These are phyloP conservation scores for Slavum lentiscoides DNA, from an alignment of 2,888 invertebrate species.

Conservation along the genomic window DNA sequence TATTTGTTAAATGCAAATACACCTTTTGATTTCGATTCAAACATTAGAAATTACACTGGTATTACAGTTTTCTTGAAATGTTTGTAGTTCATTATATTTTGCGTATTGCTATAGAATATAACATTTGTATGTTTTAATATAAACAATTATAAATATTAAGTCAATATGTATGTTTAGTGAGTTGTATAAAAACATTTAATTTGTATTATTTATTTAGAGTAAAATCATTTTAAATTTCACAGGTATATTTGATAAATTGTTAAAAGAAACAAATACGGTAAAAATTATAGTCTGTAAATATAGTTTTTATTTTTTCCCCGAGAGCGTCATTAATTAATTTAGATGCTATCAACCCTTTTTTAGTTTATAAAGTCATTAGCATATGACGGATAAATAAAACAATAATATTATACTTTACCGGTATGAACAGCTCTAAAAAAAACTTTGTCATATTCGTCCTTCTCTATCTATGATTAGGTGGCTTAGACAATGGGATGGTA, in stretches of 20 bases:
- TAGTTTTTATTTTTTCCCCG: slow-evolving; percentile 18
- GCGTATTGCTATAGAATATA: neutral
- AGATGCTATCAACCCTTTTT: slow-evolving; percentile 20
- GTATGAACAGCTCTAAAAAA: neutral
- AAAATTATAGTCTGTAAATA: slow-evolving; percentile 1
- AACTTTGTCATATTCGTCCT: neutral
- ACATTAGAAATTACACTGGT: neutral
- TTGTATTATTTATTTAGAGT: neutral
- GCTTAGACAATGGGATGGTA: neutral
- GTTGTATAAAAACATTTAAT: neutral
- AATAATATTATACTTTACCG: neutral
- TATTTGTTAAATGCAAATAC: neutral
- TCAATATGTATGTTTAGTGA: neutral
- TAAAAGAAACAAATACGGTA: neutral
- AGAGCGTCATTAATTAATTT: slow-evolving; percentile 7
- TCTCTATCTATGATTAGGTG: neutral
- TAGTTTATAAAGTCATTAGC: slow-evolving; percentile 21
- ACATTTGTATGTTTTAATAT: neutral
- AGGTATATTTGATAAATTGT: neutral
- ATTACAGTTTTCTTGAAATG: neutral
- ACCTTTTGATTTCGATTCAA: neutral
- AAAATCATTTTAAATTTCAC: neutral
- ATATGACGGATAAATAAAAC: slow-evolving; percentile 16
- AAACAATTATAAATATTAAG: neutral
- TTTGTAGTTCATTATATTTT: neutral